A percentile compares a stretch with the other conserved stretches of the same genome.
These are phyloP conservation scores for Coryphaenoides rupestris DNA, from an alignment of 2,113 vertebrate species.

Conservation along the genomic window DNA sequence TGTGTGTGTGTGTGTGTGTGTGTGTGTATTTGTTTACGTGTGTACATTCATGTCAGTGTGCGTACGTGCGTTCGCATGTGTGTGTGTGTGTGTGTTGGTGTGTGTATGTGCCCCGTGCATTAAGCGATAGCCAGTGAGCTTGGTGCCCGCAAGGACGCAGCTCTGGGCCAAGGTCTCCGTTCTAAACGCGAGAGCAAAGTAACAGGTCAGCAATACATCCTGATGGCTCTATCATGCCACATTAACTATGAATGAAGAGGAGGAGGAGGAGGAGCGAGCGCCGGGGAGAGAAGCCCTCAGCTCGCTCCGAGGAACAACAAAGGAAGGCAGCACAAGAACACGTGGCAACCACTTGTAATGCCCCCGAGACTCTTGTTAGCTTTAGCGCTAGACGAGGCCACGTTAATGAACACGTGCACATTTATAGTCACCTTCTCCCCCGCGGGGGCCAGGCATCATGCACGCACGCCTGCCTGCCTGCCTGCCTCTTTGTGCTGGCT, in stretches of 20 bases:
- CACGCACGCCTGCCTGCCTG: too few species aligned
- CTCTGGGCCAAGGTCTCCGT: conserved; percentile 22
- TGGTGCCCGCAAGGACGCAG: conserved; percentile 1
- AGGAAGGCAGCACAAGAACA: not conserved
- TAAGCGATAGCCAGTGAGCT: not conserved
- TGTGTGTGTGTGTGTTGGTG: too few species aligned
- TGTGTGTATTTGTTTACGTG: too few species aligned
- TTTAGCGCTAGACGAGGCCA: not conserved
- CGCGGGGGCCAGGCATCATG: not conserved
- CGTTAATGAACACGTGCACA: conserved; percentile 24
- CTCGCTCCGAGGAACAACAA: not conserved
- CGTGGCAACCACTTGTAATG: conserved; percentile 8
- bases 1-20: not conserved
- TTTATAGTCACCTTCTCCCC: conserved; percentile 16
- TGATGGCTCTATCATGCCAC: conserved; percentile 47
- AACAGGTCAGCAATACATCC: conserved; percentile 34
- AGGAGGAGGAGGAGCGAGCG: not conserved
- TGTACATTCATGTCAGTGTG: too few species aligned
- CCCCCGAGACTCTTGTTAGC: not conserved
- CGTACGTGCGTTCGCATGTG: too few species aligned
- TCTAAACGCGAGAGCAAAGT: conserved; percentile 31
- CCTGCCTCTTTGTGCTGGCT: too few species aligned
- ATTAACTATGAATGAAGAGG: conserved; percentile 39
- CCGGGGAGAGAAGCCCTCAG: conserved; percentile 3
- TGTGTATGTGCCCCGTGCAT: too few species aligned